These are phyloP conservation scores for Eulemur rufifrons DNA, from an alignment of 2,113 vertebrate genomes.

Conservation along the genomic window DNA sequence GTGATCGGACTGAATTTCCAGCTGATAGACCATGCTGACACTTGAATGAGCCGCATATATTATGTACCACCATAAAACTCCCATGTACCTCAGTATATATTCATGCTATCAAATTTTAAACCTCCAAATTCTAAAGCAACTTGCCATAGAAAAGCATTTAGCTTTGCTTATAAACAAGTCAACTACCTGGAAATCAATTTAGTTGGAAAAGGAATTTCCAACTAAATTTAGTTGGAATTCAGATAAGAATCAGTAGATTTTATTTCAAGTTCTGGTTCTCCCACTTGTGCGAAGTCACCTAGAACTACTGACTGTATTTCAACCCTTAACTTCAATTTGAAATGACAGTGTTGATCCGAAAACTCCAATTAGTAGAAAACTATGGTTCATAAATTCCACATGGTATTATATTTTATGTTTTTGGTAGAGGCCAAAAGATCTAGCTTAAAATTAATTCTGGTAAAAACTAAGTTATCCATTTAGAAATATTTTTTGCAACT, in stretches of 20 bases:
- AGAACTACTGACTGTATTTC: neutral
- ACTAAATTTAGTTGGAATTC: too few species aligned
- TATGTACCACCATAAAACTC: neutral
- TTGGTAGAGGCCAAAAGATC: neutral
- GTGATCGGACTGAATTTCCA: neutral
- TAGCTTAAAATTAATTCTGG: constrained; percentile 42
- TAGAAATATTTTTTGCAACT: neutral
- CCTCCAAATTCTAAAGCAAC: constrained; percentile 29
- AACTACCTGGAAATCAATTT: constrained; percentile 3
- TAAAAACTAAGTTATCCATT: constrained; percentile 36
- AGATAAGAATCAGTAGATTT: neutral
- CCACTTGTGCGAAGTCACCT: neutral
- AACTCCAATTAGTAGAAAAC: neutral
- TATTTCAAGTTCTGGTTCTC: neutral
- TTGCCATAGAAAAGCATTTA: neutral
- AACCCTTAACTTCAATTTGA: neutral
- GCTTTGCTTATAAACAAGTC: neutral
- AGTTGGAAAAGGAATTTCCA: neutral
- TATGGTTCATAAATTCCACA: neutral
- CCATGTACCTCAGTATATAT: neutral
- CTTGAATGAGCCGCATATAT: neutral
- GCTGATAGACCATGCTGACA: neutral
- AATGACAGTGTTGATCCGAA: neutral
- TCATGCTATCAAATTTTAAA: neutral
- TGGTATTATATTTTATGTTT: neutral